Percentiles rank a stretch among this genome's conserved stretches.
phyloP scores from a whole-genome alignment of 2,797 vertebrate genomes.

The Danio kyathit region DNA sequence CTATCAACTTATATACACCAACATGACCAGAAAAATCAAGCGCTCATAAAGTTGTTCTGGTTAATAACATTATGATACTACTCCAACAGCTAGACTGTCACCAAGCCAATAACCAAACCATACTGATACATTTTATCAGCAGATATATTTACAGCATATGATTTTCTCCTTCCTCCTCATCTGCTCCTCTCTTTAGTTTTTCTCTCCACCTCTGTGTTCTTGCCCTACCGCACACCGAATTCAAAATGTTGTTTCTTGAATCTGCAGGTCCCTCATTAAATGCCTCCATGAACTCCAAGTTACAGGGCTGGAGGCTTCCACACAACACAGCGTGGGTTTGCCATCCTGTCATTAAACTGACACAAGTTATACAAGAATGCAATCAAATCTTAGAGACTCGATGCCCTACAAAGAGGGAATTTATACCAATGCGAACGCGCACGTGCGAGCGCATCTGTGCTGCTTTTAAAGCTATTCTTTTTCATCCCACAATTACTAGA shows the following conservation, averaged over 20 bases:
- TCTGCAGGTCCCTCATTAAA: slow-evolving; percentile 62
- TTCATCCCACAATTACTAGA: slow-evolving; percentile 46
- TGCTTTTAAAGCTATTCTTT: slow-evolving; percentile 43
- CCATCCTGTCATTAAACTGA: slow-evolving; percentile 62
- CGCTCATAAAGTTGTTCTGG: not conserved
- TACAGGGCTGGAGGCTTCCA: slow-evolving; percentile 48
- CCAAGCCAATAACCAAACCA: not conserved
- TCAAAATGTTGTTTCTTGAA: slow-evolving; percentile 24
- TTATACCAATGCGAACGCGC: slow-evolving; percentile 3
- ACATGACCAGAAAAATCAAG: not conserved
- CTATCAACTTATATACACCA: not conserved
- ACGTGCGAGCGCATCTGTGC: slow-evolving; percentile 18
- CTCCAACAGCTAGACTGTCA: not conserved
- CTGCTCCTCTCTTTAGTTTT: not conserved
- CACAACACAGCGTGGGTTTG: slow-evolving; percentile 50
- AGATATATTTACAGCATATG: not conserved
- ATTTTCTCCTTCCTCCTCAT: not conserved
- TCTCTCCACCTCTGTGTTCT: slow-evolving; percentile 5
- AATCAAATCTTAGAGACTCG: slow-evolving; percentile 22
- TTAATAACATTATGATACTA: not conserved
- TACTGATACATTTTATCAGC: not conserved
- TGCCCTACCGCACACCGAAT: slow-evolving; percentile 39
- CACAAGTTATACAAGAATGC: slow-evolving; percentile 24
- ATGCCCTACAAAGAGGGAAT: slow-evolving; percentile 15
- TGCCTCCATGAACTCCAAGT: slow-evolving; percentile 52